Evolutionary conservation across 2,797 vertebrate genomes (phyloP), one percentile per base, ranked within the genome.

Genomic region (Cirrhinus molitorella): DNA sequence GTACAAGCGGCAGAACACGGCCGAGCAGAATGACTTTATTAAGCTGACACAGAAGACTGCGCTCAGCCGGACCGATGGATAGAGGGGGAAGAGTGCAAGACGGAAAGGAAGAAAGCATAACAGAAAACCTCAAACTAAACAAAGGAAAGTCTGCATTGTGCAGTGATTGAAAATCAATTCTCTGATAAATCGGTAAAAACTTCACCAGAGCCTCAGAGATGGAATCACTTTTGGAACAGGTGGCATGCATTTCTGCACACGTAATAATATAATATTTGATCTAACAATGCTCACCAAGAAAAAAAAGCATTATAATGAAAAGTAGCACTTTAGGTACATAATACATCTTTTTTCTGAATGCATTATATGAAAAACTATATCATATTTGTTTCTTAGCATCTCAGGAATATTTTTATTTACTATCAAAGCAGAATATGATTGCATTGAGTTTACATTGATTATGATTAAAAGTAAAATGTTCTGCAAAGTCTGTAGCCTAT

Each of bases 11-110:
- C 81, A 77, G 80, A 87, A 87, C 88, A 88, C 57, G 73, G 87
- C 71, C 31, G 40, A 81, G 84, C 86, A 89, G 87, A 88, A 89
- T 84, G 87, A 80, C 86, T 75, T 88, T 86, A 88, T 88, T 89
- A 90, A 88, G 85, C 89, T 87, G 88, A 89, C 87, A 87, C 89
- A 85, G 87, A 87, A 84, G 66, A 87, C 83, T 83, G 85, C 86
- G 68, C 55, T 85, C 83, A 83, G 83, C 61, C 71, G 61, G 81
- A 80, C 73, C 55, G 53, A 79, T 78, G 59, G 81, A 82, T 73
- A 68, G 75, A 47, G 72, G 61, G 53, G 78, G 70, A 78, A 73
- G 49, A 23, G 63, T 12, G 61, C 49, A 79, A 73, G 75, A 86
- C n/a, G 53, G 31, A 61, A 28, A 51, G 47, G 72, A 70, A 61